phyloP scores from a whole-genome alignment of 2,888 invertebrate genomes.

The Aphodius granarius region DNA sequence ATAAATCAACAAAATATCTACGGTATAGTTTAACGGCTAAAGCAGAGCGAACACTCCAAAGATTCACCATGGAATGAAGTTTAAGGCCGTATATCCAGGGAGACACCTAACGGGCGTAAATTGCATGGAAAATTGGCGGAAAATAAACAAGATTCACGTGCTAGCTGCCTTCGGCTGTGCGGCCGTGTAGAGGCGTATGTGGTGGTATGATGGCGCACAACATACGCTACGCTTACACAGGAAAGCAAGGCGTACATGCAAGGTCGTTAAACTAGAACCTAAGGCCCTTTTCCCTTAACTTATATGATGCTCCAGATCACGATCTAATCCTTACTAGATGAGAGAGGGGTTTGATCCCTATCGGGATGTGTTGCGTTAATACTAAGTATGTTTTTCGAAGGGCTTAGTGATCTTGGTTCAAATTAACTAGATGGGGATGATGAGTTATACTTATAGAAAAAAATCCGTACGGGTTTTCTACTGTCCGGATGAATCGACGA shows the following conservation, averaged over 20 bases:
- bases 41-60: background rate
- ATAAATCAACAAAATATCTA: background rate
- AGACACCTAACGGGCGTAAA: background rate
- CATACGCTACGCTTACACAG: background rate
- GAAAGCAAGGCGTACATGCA: background rate
- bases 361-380: background rate
- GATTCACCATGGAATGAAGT: background rate
- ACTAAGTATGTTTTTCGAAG: background rate
- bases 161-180: background rate
- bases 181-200: background rate
- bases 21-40: background rate
- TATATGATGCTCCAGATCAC: background rate
- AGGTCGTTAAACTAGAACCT: background rate
- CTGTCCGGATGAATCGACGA: no score
- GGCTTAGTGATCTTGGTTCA: background rate
- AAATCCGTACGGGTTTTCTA: no score
- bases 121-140: constrained; percentile 5
- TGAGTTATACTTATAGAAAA: no score
- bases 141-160: constrained; percentile 11
- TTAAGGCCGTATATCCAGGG: background rate
- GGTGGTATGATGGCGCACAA: background rate
- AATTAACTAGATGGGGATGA: background rate
- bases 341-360: background rate
- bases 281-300: background rate
- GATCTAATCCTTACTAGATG: background rate